Base-by-base conservation (phyloP, 2,797 vertebrate species). In the Xenops minutus region DNA sequence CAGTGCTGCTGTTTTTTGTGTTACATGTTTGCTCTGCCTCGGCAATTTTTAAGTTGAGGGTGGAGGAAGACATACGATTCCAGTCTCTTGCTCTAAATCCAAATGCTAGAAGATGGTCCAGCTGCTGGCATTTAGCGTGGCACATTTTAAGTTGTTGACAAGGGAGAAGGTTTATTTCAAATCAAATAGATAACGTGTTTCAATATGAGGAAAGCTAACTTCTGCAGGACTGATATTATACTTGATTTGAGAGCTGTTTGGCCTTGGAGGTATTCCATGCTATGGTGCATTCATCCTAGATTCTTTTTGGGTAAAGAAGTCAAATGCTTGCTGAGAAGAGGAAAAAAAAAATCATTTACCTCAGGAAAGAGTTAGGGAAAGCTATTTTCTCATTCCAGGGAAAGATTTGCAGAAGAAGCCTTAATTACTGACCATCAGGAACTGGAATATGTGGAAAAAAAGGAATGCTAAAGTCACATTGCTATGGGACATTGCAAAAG, bases 371-470 rank as follows among this genome's bases (percentile, higher is more conserved):
- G 21, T 69, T 63, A n/a, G 18, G 32, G 55, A 63, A 64, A 92
- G 43, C 30, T 37, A 8, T 86, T 93, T 90, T 92, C 48, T 41
- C 9, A 17, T 76, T 84, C 48, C n/a, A 89, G 36, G 81, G 74
- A 86, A 81, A 88, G 56, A 63, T 56, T 77, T 67, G 63, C 56
- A 85, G 52, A 49, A 75, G 44, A 19, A 62, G 26, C 34, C 51
- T 64, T 91, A 62, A 34, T 84, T 90, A 20, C 46, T 90, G 66
- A 46, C 73, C 80, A 67, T 78, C 30, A 73, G 79, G 59, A 78
- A 78, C 71, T 77, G 79, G 46, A 82, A 77, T 81, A 75, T 78
- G 85, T 94, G 78, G 44, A 58, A 87, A 85, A 63, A 92, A 85
- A 85, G 44, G 63, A 85, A 76, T 80, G 86, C 44, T 87, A 19